A percentile compares a stretch with the other conserved stretches of the same genome.
phyloP scores from a whole-genome alignment of 2,113 vertebrate species.

The Embiotoca jacksoni region DNA sequence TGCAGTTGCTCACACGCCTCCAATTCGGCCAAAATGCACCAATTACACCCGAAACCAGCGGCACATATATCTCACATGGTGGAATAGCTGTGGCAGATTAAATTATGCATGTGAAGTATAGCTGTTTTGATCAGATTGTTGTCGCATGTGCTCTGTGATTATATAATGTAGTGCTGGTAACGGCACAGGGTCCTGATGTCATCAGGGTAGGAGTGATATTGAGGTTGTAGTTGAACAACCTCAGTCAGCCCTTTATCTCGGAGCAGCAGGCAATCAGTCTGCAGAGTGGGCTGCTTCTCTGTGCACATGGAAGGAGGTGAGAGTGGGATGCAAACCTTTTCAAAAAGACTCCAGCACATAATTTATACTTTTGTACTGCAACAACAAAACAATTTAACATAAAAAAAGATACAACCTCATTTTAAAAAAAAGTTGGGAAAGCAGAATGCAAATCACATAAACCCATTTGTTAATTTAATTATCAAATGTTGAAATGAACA shows the following conservation, averaged over 20 bases:
- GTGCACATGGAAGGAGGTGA: not conserved
- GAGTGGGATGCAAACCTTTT: not conserved
- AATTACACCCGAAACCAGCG: constrained; percentile 2
- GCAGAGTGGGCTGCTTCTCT: not conserved
- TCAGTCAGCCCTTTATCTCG: constrained; percentile 24
- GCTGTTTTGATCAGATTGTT: not conserved
- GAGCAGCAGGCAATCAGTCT: constrained; percentile 18
- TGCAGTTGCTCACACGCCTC: constrained; percentile 39
- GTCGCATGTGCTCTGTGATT: constrained; percentile 26
- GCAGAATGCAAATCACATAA: no score
- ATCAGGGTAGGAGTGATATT: constrained; percentile 7
- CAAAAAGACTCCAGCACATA: not conserved
- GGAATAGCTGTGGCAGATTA: not conserved
- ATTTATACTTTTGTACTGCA: not conserved
- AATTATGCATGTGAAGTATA: not conserved
- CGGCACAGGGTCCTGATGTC: constrained; percentile 24
- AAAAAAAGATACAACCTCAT: no score
- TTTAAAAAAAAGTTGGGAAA: no score
- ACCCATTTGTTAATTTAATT: no score
- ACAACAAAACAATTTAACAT: not conserved
- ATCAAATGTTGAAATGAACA: no score
- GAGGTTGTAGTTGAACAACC: constrained; percentile 40
- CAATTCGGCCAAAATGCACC: constrained; percentile 32
- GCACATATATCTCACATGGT: not conserved
- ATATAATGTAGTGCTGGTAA: constrained; percentile 30